Base-by-base conservation (phyloP, 1,140 invertebrate genomes). In the Drosophila arawakana region DNA sequence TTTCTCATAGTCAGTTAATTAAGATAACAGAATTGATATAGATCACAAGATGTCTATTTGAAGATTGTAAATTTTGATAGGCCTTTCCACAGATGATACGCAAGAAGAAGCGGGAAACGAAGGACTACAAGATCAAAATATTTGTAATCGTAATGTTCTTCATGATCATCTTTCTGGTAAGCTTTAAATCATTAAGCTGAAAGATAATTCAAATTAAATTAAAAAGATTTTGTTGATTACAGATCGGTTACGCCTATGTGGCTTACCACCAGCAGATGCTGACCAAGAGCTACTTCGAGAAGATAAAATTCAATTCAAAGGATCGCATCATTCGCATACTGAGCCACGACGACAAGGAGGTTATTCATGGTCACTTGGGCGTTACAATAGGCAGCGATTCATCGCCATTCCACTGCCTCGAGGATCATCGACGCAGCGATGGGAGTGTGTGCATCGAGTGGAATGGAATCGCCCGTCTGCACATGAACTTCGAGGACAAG, bases 91-190 rank as follows among this genome's bases (percentile, higher is more conserved):
- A 94, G 61, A 93, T 94, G 69, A 94, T 95, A 85, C 94, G 91
- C 58, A 95, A 78, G 61, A 94, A 93, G 73, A 95, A 95, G 83
- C 95, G 95, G 71, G 95, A 95, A 25, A 93, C 94, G 0, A 93
- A 93, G 60, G 94, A 95, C 80, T 95, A 95, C 90, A 97, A 97
- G 91, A 94, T 97, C 2, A 94, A 96, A 67, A 95, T 95, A 4
- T 97, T 97, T 90, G 96, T 97, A 3, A 95, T 94, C 0, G 94
- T 97, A 50, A 93, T 97, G 67, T 97, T 97, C 83, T 94, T 97
- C 1, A 95, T 95, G 13, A 95, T 97, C 6, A 95, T 96, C 1
- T 96, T 97, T 81, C 94, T 97, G 77, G 91, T 91, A 71, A 92
- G 91, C 58, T 10, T 15, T 13, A 7, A 9, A 7, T 13, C 13